Evolutionary conservation across 1,140 invertebrate species (phyloP).

Genomic region (Pentalonia nigronervosa): DNA sequence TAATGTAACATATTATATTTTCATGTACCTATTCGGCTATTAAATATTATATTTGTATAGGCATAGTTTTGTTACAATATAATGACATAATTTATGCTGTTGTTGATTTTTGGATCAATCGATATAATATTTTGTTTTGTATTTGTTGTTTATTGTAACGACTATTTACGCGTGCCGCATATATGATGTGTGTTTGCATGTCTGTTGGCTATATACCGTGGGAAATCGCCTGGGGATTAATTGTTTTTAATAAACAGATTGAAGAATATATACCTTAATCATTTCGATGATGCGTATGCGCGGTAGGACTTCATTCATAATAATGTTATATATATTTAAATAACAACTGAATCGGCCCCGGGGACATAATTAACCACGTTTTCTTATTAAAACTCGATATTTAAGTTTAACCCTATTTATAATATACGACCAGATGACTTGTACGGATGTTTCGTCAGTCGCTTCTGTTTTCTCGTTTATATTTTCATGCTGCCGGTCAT

Average conservation of each 20-base stretch:
- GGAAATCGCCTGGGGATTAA: constrained; percentile 49
- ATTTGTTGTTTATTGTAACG: background rate
- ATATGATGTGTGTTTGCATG: background rate
- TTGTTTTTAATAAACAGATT: constrained; percentile 54
- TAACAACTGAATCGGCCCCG: constrained; percentile 21
- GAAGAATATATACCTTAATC: constrained; percentile 47
- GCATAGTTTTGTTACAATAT: background rate
- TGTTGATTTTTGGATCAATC: background rate
- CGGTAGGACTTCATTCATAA: constrained; percentile 50
- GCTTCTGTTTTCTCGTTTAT: constrained; percentile 56
- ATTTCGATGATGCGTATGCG: constrained; percentile 33
- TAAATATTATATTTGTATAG: background rate
- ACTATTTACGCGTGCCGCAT: background rate
- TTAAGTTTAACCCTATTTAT: constrained; percentile 33
- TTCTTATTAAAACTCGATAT: constrained; percentile 54
- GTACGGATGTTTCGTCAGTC: constrained; percentile 48
- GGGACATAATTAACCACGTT: constrained; percentile 51
- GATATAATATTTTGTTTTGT: background rate
- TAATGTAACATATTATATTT: no score
- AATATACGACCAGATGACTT: constrained; percentile 13
- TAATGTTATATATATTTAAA: constrained; percentile 47
- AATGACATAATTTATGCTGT: background rate
- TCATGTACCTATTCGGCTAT: background rate
- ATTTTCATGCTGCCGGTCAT: constrained; percentile 37
- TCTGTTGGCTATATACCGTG: constrained; percentile 37